These are phyloP conservation scores for Caenorhabditis brenneri DNA, from an alignment of 1,140 invertebrate genomes.

Conservation along the genomic window DNA sequence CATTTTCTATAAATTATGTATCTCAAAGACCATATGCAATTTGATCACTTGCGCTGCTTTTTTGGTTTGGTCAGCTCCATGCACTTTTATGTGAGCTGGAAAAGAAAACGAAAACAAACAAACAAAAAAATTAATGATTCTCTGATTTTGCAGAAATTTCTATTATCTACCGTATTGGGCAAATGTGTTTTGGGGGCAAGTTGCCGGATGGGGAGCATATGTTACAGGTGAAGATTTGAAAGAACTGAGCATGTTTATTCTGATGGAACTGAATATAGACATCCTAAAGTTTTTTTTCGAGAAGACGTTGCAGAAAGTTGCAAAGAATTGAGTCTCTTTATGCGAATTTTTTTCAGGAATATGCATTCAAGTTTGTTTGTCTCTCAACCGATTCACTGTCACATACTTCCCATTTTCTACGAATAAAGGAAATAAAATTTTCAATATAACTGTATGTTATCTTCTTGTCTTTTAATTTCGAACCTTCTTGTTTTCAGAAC, in stretches of 20 bases:
- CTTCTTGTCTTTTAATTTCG: not conserved
- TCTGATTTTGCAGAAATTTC: not conserved
- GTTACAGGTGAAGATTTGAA: not conserved
- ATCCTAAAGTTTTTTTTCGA: no score
- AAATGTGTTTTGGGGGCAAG: conserved; percentile 27
- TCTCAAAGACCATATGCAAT: conserved; percentile 32
- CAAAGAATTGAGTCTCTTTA: no score
- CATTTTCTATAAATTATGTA: not conserved
- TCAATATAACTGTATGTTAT: not conserved
- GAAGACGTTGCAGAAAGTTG: no score
- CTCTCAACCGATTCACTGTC: conserved; percentile 12
- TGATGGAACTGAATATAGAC: no score
- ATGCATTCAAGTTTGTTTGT: not conserved
- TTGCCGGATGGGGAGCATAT: conserved; percentile 5
- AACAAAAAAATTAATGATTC: not conserved
- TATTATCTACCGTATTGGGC: conserved; percentile 6
- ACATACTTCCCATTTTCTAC: conserved; percentile 17
- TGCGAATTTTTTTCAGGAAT: not conserved
- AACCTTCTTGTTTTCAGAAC: not conserved
- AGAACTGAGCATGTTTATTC: no score
- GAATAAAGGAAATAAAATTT: not conserved
- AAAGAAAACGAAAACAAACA: no score
- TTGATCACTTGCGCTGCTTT: conserved; percentile 1
- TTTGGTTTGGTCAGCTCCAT: conserved; percentile 27
- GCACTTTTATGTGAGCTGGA: not conserved